phyloP scores from a whole-genome alignment of 2,797 vertebrate genomes.

The Sebastes ruberrimus region DNA sequence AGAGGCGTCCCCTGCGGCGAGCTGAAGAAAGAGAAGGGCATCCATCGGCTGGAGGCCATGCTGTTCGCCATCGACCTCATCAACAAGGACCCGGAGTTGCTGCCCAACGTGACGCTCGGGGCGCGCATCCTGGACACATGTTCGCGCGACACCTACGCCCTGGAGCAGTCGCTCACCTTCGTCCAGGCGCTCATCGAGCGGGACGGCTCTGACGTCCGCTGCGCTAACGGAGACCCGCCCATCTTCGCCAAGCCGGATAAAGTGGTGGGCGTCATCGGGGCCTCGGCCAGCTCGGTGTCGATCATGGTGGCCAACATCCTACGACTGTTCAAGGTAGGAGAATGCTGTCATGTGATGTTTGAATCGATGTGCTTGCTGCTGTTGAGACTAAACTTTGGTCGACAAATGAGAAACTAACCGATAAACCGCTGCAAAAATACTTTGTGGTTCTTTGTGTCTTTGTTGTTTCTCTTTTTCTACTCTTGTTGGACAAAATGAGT shows the following conservation, averaged over 20 bases:
- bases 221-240: constrained; percentile 92
- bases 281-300: constrained; percentile 92
- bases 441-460: not conserved
- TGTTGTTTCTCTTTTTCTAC: not conserved
- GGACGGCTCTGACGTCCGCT: constrained; percentile 93
- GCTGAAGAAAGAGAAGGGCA: constrained; percentile 97
- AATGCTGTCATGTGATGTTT: not conserved
- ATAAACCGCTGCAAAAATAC: not conserved
- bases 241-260: constrained; percentile 96
- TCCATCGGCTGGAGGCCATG: constrained; percentile 97
- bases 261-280: constrained; percentile 94
- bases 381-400: not conserved
- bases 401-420: not conserved
- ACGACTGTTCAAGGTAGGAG: constrained; percentile 94
- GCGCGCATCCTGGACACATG: constrained; percentile 96
- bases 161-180: constrained; percentile 91
- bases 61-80: constrained; percentile 96
- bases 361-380: not conserved
- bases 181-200: constrained; percentile 93
- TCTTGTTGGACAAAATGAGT: not conserved
- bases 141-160: constrained; percentile 92
- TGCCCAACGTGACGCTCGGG: constrained; percentile 81
- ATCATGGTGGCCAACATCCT: constrained; percentile 97
- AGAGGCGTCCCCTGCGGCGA: constrained; percentile 83
- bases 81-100: constrained; percentile 95